Evolutionary conservation across 2,797 vertebrate species (phyloP).

Genomic region (Arnoldichthys spilopterus): DNA sequence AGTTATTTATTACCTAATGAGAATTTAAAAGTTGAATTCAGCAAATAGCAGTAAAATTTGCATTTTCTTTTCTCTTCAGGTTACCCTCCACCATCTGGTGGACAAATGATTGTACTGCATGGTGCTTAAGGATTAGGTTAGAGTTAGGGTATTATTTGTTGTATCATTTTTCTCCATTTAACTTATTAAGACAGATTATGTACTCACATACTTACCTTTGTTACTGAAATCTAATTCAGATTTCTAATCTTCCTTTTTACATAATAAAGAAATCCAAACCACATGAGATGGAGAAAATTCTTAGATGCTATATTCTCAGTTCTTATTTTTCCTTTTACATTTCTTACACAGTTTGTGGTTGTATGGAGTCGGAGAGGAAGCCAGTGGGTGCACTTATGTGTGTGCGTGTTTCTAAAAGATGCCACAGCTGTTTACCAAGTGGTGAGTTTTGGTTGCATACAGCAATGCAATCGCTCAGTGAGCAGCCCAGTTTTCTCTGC

Average conservation of each 20-base stretch:
- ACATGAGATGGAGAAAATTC: constrained; percentile 14
- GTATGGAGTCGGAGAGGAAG: constrained; percentile 18
- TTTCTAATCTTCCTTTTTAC: too few relatives aligned
- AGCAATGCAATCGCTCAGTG: not conserved
- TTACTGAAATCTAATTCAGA: not conserved
- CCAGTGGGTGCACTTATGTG: not conserved
- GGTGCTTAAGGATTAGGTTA: not conserved
- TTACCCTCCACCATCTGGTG: constrained; percentile 16
- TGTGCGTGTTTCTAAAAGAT: too few relatives aligned
- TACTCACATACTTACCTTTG: too few relatives aligned
- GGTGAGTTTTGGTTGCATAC: too few relatives aligned
- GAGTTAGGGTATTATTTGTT: not conserved
- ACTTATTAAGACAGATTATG: not conserved
- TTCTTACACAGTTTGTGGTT: constrained; percentile 16
- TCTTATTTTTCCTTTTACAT: constrained; percentile 6
- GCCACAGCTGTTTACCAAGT: too few relatives aligned
- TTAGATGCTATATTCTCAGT: constrained; percentile 32
- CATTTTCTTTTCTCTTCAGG: too few relatives aligned
- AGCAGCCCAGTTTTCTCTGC: constrained; percentile 21
- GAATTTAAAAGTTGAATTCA: too few relatives aligned
- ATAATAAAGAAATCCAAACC: not conserved
- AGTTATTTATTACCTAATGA: too few relatives aligned
- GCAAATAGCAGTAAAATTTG: too few relatives aligned
- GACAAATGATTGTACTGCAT: not conserved
- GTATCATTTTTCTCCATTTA: too few relatives aligned